Base-by-base conservation (phyloP, 2,888 invertebrate species). In the Crossocerus cetratus region DNA sequence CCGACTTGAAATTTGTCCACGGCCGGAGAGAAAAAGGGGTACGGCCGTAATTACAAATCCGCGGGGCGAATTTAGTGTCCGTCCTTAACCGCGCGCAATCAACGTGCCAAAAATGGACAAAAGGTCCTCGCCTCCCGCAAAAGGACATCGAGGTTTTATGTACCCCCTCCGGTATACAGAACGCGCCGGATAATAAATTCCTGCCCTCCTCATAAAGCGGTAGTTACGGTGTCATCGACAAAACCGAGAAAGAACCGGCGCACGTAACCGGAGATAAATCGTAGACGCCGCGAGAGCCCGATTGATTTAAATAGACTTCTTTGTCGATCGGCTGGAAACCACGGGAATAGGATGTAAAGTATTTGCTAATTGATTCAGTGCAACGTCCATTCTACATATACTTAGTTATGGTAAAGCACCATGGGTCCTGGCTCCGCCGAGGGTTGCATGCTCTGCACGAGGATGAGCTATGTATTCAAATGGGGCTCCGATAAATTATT, bases 301-400 rank as follows among this genome's bases (percentile, higher is more conserved):
- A 32, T 32, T 32, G 32, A 32, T 32, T 32, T 32, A 32, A 78
- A 75, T 76, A 79, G 81, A 67, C 76, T 77, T 79, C 76, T 84
- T 79, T 85, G 85, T 88, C 87, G 88, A 86, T 87, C 87, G 86
- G 86, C 86, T 85, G 82, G 80, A 85, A 83, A 86, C 86, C 82
- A 86, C 81, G 83, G 79, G 83, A 85, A 86, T 85, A 86, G 80
- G 82, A 81, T 81, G 84, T 81, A 84, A 80, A 81, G 76, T 77
- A 75, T 73, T 79, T 74, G 80, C 85, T 82, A 86, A 87, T 86
- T 84, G 85, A 77, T 82, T 78, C 79, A 77, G 65, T 78, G 80
- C 86, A 74, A 79, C 75, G 72, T 80, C 70, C 78, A 83, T 81
- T 82, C 83, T 85, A 81, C 84, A 81, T 32, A 32, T 32, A 32